A percentile compares a stretch with the other conserved stretches of the same genome.
These are phyloP conservation scores for Drosophila lacteicornis DNA, from an alignment of 1,140 invertebrate genomes.

Conservation along the genomic window DNA sequence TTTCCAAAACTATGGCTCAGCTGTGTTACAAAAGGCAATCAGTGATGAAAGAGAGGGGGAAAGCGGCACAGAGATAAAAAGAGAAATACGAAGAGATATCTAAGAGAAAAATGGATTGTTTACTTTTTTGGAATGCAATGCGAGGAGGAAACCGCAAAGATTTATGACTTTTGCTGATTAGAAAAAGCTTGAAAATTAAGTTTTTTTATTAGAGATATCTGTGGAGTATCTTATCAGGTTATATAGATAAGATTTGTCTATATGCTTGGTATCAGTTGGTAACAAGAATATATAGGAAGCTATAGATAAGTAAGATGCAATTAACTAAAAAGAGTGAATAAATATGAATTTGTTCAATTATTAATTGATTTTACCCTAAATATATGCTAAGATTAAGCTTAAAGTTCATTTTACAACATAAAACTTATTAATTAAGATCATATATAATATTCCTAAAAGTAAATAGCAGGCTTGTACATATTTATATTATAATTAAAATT, in stretches of 20 bases:
- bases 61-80: neutral
- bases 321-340: too few relatives aligned
- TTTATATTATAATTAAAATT: too few relatives aligned
- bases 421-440: neutral
- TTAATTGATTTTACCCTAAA: too few relatives aligned
- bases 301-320: neutral
- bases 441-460: neutral
- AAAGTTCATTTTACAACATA: neutral
- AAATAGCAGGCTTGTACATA: too few relatives aligned
- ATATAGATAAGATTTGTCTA: conserved; percentile 30
- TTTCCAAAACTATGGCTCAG: conserved; percentile 40
- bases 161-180: conserved; percentile 34
- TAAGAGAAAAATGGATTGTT: conserved; percentile 28
- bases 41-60: conserved; percentile 6
- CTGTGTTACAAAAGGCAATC: conserved; percentile 51
- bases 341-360: too few relatives aligned
- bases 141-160: neutral
- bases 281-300: conserved; percentile 3
- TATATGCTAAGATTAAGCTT: neutral
- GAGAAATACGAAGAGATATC: neutral
- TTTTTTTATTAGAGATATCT: conserved; percentile 21
- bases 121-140: neutral
- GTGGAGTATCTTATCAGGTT: conserved; percentile 18
- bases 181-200: conserved; percentile 32
- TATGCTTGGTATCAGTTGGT: conserved; percentile 10